Base-by-base conservation (phyloP, 2,888 invertebrate species). In the Minunthozetes semirufus region DNA sequence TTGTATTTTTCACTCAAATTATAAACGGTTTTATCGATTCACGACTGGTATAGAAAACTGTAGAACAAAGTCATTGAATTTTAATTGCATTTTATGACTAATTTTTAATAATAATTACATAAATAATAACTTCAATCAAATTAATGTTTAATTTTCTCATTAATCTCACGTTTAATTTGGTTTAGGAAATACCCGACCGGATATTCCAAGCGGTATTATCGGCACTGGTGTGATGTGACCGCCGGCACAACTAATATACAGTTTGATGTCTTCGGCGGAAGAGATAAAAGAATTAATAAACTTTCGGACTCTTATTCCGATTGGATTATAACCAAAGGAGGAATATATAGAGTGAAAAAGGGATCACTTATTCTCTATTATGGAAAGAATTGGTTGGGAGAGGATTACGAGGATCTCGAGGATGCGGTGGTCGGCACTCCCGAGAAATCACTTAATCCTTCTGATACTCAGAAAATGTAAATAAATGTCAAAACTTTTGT, bases 191-290 rank as follows among this genome's bases (percentile, higher is more conserved):
- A 71, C 48, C 71, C 75, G 19, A 29, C 2, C 15, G 29, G 33
- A 19, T 19, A 46, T 13, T 38, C 22, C 0, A 42, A 53, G 13
- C 29, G 50, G 17, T 75, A 72, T 56, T 75, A 72, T 59, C 75
- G 75, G n/a, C 75, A 75, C 33, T 75, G 75, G 75, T 75, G 75
- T 72, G 75, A 75, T 22, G 48, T 75, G 17, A 75, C 71, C 27
- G 72, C 72, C 29, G 72, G 59, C 33, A 72, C 56, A 13, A 66
- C 48, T 71, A 33, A 71, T 27, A 71, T 75, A 25, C 59, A 72
- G 25, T 75, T 75, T 17, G 75, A 75, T 63, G 75, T 75, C 1
- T 75, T 75, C 27, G 75, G 75, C 38, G 75, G 75, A 27, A 53
- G 59, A 46, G 72, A 75, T 72, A 75, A 75, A 48, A 33, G 72